Evolutionary conservation across 2,797 vertebrate genomes (phyloP).

Genomic region (Pteronotus mesoamericanus): DNA sequence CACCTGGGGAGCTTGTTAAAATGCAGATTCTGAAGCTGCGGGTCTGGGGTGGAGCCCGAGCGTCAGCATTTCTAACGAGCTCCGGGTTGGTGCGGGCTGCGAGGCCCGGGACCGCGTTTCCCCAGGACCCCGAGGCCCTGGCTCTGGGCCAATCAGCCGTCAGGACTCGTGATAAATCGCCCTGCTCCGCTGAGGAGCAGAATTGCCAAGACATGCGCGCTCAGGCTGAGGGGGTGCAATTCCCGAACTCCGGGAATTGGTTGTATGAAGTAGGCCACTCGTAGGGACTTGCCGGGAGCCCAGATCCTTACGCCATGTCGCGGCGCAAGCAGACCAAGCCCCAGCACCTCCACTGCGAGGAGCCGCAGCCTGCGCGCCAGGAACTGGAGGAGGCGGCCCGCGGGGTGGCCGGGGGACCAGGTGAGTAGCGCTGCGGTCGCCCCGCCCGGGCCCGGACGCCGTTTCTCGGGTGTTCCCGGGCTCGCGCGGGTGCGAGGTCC

Average conservation of each 20-base stretch:
- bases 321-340: constrained; percentile 98
- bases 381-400: constrained; percentile 68
- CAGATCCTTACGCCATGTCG: constrained; percentile 95
- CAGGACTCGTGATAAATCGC: constrained; percentile 95
- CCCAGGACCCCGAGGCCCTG: constrained; percentile 93
- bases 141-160: constrained; percentile 96
- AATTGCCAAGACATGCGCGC: constrained; percentile 96
- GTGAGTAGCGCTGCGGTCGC: constrained; percentile 5
- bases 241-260: constrained; percentile 89
- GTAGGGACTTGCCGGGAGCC: constrained; percentile 85
- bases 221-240: constrained; percentile 87
- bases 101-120: constrained; percentile 32
- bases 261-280: constrained; percentile 85
- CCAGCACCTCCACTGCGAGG: constrained; percentile 94
- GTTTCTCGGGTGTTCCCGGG: not conserved
- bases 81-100: not conserved
- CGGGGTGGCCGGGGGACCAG: not conserved
- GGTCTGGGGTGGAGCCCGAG: constrained; percentile 46
- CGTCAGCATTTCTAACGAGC: constrained; percentile 35
- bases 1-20: constrained; percentile 70
- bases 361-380: constrained; percentile 75
- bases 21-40: constrained; percentile 65
- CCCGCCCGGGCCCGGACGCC: not conserved
- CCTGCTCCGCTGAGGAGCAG: constrained; percentile 95
- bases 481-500: not conserved